Evolutionary conservation across 2,888 invertebrate genomes (phyloP).

Genomic region (Anoplius nigerrimus): DNA sequence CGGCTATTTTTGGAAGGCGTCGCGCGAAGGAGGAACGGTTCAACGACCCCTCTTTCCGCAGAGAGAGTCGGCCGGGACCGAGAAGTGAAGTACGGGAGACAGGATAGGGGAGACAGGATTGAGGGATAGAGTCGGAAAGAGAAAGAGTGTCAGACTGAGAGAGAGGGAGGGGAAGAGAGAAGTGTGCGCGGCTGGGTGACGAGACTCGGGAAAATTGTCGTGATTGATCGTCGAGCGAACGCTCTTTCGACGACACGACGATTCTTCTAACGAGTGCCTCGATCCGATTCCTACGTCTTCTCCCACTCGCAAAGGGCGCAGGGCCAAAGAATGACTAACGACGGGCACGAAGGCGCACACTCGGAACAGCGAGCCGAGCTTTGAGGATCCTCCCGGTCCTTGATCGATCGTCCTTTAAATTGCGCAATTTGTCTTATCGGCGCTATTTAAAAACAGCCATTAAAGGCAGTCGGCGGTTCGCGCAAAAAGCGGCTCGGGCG

Average conservation of each 20-base stretch:
- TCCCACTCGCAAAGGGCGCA: background rate
- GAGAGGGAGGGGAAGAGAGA: no score
- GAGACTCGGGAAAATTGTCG: conserved; percentile 43
- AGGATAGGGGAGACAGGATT: conserved; percentile 20
- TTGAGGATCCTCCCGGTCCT: no score
- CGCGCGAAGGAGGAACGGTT: conserved; percentile 45
- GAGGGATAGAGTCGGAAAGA: no score
- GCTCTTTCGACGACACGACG: conserved; percentile 21
- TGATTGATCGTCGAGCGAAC: conserved; percentile 53
- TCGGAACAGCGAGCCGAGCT: no score
- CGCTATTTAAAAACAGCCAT: no score
- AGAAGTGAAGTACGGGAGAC: conserved; percentile 5
- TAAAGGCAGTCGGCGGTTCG: no score
- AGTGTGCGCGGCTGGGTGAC: conserved; percentile 28
- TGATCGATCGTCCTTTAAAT: no score
- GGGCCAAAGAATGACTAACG: conserved; percentile 10
- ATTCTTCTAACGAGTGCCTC: conserved; percentile 43
- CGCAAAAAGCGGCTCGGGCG: no score
- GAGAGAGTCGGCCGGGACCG: conserved; percentile 30
- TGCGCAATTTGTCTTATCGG: no score
- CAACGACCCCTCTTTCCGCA: conserved; percentile 49
- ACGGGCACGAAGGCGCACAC: background rate
- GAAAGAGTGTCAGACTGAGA: no score
- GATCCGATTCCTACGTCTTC: conserved; percentile 31
- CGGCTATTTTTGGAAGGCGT: conserved; percentile 54